Percentiles rank a stretch among this genome's conserved stretches.
Conservation (phyloP, 2,797 vertebrate genomes). For the Thalassophryne amazonica region DNA sequence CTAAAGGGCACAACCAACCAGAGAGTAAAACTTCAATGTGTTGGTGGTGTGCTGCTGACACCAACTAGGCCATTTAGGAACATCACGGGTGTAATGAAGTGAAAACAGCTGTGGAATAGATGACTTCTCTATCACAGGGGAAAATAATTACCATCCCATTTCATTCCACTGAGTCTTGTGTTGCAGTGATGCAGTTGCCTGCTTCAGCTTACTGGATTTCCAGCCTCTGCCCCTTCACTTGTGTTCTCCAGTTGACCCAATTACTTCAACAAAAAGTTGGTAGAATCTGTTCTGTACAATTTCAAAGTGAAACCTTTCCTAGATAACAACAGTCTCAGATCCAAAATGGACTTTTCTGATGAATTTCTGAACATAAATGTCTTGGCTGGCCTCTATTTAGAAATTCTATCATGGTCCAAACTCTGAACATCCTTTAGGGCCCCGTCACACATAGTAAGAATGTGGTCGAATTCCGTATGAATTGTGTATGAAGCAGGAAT, state of each 20-base stretch:
- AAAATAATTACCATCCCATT: conserved; percentile 26
- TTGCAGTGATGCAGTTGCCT: background rate
- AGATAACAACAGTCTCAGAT: too few species aligned
- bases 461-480: too few species aligned
- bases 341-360: too few species aligned
- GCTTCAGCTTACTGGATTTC: background rate
- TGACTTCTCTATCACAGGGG: conserved; percentile 24
- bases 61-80: conserved; percentile 37
- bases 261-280: conserved; percentile 1
- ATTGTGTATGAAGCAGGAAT: too few species aligned
- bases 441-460: too few species aligned
- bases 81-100: conserved; percentile 40
- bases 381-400: too few species aligned
- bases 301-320: too few species aligned
- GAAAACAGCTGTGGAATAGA: conserved; percentile 46
- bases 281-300: background rate
- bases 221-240: background rate
- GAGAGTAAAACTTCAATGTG: conserved; percentile 10
- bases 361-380: too few species aligned
- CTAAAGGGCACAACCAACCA: background rate
- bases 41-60: conserved; percentile 1
- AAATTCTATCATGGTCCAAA: too few species aligned
- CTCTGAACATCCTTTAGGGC: too few species aligned
- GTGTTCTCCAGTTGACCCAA: background rate
- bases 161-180: background rate